Conservation (phyloP, 1,140 invertebrate species). For the Portunus trituberculatus region DNA sequence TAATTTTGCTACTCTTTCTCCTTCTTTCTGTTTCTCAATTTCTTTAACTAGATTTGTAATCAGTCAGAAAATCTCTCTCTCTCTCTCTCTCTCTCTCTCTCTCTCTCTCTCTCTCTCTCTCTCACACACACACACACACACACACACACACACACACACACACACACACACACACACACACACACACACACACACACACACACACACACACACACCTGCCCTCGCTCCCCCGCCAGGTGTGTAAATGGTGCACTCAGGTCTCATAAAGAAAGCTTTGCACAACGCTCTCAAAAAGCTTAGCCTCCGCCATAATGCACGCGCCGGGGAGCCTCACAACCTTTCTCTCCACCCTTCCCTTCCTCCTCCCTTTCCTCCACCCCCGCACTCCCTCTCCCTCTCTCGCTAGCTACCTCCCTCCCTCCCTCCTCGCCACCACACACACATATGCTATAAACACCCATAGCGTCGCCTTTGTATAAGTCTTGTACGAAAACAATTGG, state of each 20-base stretch:
- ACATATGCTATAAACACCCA: background rate
- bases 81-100: too few species aligned
- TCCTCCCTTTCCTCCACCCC: background rate
- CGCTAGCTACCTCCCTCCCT: background rate
- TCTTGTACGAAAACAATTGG: background rate
- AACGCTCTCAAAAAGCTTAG: too few species aligned
- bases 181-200: slow-evolving; percentile 32
- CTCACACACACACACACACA: background rate
- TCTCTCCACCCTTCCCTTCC: background rate
- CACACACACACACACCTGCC: slow-evolving; percentile 25
- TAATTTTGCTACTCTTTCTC: too few species aligned
- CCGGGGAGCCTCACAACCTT: background rate
- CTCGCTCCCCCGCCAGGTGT: background rate
- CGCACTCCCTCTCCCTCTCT: background rate
- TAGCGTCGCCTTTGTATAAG: background rate
- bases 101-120: too few species aligned
- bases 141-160: background rate
- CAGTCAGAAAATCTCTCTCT: too few species aligned
- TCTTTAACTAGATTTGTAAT: too few species aligned
- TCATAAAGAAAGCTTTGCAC: too few species aligned
- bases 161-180: slow-evolving; percentile 29
- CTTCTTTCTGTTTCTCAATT: too few species aligned
- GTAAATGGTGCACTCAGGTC: too few species aligned
- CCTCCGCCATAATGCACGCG: too few species aligned
- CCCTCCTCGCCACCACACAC: background rate